Evolutionary conservation across 2,888 invertebrate genomes (phyloP), one percentile per base, ranked within the genome.

Genomic region (Amphiduros pacificus): DNA sequence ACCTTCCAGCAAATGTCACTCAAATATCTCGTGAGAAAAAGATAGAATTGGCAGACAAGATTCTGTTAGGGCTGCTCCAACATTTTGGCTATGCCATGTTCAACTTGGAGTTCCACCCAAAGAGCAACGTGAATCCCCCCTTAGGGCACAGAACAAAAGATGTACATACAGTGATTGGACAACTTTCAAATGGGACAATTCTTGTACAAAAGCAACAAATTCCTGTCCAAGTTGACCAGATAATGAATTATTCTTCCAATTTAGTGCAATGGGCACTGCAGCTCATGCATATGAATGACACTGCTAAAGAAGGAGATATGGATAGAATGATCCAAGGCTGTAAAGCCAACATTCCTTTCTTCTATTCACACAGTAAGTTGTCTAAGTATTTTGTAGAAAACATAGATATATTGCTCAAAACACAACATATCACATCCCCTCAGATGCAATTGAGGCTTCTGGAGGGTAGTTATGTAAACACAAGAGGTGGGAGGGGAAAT

Each of bases 211-310:
- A n/a, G n/a, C n/a, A n/a, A n/a, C n/a, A n/a, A n/a, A n/a, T n/a
- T n/a, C n/a, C n/a, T n/a, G n/a, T n/a, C n/a, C n/a, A n/a, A n/a
- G n/a, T n/a, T n/a, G n/a, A n/a, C n/a, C n/a, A n/a, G n/a, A n/a
- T n/a, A n/a, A n/a, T n/a, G n/a, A n/a, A 44, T 29, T 56, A 56
- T 44, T 11, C 2, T 20, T 24, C 4, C 6, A 56, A 56, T 24
- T 5, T 56, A 28, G 41, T 44, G 9, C 44, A 56, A 14, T 56
- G 56, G 56, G 32, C 24, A 2, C 44, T 56, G 26, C 56, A 56
- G 3, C 48, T 56, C 17, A 41, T 56, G 44, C 5, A 56, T 5
- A 6, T 56, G 56, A 26, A 56, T 48, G 56, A 56, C 48, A 56
- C 49, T 2, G 48, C 56, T 26, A 56, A 44, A 44, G 56, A 56